Conservation (phyloP, 1,140 invertebrate genomes). For the Anadara kagoshimensis region DNA sequence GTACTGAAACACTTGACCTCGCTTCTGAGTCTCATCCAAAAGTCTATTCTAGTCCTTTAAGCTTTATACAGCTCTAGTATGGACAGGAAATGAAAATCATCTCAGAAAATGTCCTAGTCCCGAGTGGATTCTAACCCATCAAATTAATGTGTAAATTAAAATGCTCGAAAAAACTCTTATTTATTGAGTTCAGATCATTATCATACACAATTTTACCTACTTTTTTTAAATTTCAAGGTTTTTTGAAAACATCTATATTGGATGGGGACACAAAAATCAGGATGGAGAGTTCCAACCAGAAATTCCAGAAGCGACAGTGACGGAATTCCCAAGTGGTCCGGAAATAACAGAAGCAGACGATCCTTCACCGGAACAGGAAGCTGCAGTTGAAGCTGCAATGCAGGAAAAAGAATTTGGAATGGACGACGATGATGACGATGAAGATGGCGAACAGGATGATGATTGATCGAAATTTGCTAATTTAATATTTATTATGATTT, state of each 20-base stretch:
- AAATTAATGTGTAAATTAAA: too few species aligned
- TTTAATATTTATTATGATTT: background rate
- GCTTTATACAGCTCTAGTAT: too few species aligned
- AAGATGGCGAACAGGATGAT: conserved; percentile 35
- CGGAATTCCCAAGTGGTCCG: conserved; percentile 59
- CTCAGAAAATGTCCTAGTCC: too few species aligned
- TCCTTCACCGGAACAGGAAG: conserved; percentile 56
- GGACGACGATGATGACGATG: conserved; percentile 31
- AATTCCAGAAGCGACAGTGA: conserved; percentile 36
- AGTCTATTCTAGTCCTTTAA: too few species aligned
- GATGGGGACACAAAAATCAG: conserved; percentile 56
- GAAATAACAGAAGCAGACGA: conserved; percentile 60
- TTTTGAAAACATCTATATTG: conserved; percentile 59
- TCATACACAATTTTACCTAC: background rate
- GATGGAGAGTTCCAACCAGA: conserved; percentile 45
- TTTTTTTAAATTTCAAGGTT: conserved; percentile 31
- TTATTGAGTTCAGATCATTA: too few species aligned
- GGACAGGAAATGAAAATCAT: too few species aligned
- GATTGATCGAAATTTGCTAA: conserved; percentile 10
- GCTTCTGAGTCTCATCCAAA: too few species aligned
- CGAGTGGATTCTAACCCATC: too few species aligned
- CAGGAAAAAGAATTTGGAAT: conserved; percentile 33
- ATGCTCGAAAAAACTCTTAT: too few species aligned
- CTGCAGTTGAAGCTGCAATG: conserved; percentile 46
- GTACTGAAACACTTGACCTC: too few species aligned